Evolutionary conservation across 1,140 invertebrate species (phyloP).

Genomic region (Zophobas atratus): DNA sequence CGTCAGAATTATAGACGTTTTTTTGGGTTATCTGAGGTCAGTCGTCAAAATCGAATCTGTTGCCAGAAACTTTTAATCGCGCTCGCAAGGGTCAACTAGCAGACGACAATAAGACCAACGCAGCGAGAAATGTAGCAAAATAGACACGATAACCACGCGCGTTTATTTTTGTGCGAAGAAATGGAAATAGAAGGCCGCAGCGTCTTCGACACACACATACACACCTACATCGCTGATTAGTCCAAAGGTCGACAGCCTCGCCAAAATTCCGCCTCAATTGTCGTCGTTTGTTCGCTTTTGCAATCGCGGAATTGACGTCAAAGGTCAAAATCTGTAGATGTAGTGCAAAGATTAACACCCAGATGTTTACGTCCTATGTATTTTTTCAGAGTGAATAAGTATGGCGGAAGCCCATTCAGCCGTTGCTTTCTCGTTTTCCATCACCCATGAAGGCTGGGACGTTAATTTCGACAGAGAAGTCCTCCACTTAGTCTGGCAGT

Average conservation of each 20-base stretch:
- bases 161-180: not conserved
- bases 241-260: conserved; percentile 21
- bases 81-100: not conserved
- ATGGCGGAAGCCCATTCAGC: conserved; percentile 99
- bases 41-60: not conserved
- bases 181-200: not conserved
- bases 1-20: not conserved
- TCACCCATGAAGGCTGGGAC: conserved; percentile 98
- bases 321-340: conserved; percentile 9
- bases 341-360: not conserved
- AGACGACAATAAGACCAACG: not conserved
- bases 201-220: not conserved
- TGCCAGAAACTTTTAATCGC: not conserved
- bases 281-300: not conserved
- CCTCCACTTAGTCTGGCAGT: conserved; percentile 90
- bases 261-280: not conserved
- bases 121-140: too few species aligned
- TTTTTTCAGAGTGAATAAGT: conserved; percentile 41
- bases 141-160: too few species aligned
- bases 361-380: not conserved
- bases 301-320: conserved; percentile 3
- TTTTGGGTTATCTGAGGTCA: conserved; percentile 4
- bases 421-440: conserved; percentile 97
- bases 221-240: not conserved
- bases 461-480: conserved; percentile 98